Conservation (phyloP, 2,797 vertebrate genomes). For the Natrix natrix region DNA sequence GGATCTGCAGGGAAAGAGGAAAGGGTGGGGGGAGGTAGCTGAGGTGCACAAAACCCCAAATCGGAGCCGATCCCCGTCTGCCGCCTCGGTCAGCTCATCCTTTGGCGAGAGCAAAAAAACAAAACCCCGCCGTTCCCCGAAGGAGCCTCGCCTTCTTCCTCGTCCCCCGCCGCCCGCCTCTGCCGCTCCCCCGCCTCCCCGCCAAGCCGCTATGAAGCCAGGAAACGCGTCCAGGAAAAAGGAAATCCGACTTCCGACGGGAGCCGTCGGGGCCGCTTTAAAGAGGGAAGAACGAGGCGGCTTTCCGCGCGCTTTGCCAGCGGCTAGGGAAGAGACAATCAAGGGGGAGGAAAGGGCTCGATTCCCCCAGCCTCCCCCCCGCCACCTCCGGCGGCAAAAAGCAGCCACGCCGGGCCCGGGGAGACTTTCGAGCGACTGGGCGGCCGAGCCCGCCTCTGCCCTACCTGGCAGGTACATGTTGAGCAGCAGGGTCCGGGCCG, state of each 20-base stretch:
- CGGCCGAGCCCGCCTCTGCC: constrained; percentile 38
- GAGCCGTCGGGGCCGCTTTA: constrained; percentile 79
- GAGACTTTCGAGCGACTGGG: neutral
- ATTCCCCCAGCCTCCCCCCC: neutral
- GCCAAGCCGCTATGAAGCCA: constrained; percentile 74
- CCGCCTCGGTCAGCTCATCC: no score
- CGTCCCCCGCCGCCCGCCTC: constrained; percentile 22
- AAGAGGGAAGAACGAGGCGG: constrained; percentile 61
- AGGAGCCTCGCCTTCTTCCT: constrained; percentile 25
- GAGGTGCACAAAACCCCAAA: neutral
- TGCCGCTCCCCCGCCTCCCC: constrained; percentile 43
- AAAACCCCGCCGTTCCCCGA: neutral
- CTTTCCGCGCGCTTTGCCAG: neutral
- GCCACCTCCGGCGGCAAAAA: neutral
- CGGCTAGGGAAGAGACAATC: neutral
- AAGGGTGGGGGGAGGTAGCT: neutral
- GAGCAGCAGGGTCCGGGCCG: constrained; percentile 95
- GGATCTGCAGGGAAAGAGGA: constrained; percentile 79
- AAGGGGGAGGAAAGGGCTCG: neutral
- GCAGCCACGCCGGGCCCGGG: neutral
- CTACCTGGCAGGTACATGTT: constrained; percentile 99
- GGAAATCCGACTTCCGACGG: constrained; percentile 98
- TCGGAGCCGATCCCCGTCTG: no score
- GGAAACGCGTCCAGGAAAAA: constrained; percentile 99
- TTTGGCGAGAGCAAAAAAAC: neutral